Evolutionary conservation across 2,113 vertebrate genomes (phyloP).

Genomic region (Ploceus nigricollis): DNA sequence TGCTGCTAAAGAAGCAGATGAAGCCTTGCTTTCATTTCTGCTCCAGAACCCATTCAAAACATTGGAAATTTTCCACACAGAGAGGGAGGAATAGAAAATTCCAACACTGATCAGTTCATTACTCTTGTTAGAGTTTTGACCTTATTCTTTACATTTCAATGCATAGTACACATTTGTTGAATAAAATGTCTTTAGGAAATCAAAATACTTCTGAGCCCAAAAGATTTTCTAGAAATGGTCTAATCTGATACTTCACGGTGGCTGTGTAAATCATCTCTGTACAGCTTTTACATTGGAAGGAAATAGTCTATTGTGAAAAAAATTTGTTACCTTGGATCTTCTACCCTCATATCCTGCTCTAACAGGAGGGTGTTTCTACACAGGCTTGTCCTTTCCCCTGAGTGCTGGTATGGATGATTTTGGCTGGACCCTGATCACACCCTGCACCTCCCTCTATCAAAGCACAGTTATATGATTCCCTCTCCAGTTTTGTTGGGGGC

Average conservation of each 20-base stretch:
- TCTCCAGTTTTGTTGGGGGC: background rate
- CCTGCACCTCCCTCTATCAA: background rate
- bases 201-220: background rate
- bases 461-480: background rate
- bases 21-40: background rate
- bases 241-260: background rate
- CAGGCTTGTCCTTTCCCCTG: background rate
- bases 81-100: background rate
- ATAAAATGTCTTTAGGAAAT: background rate
- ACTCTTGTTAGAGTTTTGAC: background rate
- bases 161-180: background rate
- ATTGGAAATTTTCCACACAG: background rate
- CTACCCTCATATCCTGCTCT: fast-evolving
- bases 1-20: background rate
- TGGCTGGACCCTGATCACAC: background rate
- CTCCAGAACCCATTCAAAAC: background rate
- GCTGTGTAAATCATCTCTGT: background rate
- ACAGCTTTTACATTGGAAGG: background rate
- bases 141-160: background rate
- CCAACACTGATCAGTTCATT: background rate
- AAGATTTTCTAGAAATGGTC: background rate
- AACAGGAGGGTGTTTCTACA: background rate
- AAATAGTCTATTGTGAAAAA: background rate
- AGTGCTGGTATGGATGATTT: background rate
- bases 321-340: background rate